These are phyloP conservation scores for Helogale parvula DNA, from an alignment of 2,113 vertebrate genomes.

Conservation along the genomic window DNA sequence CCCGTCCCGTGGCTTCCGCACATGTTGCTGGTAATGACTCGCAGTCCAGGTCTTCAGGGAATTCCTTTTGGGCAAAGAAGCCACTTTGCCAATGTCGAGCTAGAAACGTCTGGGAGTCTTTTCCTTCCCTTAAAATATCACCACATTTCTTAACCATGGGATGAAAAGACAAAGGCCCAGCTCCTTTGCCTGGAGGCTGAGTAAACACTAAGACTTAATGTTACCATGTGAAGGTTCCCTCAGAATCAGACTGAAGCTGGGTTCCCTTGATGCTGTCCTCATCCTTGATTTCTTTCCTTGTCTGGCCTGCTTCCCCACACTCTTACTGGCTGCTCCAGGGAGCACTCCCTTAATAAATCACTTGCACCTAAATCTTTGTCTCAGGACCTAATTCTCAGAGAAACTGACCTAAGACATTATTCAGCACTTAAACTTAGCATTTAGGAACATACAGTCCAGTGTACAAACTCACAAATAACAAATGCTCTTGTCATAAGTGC, in stretches of 20 bases:
- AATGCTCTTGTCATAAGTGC: background rate
- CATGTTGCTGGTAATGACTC: background rate
- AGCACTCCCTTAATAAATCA: background rate
- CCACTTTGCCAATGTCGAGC: background rate
- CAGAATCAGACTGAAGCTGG: background rate
- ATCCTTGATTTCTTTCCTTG: background rate
- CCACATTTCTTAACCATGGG: background rate
- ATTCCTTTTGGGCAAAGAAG: background rate
- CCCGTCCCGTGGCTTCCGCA: background rate
- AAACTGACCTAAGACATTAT: background rate
- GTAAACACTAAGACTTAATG: background rate
- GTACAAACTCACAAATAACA: background rate
- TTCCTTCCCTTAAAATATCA: rapidly evolving
- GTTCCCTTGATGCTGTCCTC: no score
- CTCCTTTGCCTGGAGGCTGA: background rate
- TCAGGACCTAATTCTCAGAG: background rate
- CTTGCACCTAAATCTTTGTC: background rate
- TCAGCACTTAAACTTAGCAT: background rate
- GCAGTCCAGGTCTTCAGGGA: background rate
- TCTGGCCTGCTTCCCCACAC: background rate
- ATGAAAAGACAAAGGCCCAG: background rate
- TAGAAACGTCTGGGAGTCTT: background rate
- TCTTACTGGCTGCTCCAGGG: background rate
- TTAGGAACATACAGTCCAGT: background rate
- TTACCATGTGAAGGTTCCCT: background rate